Base-by-base conservation (phyloP, 2,113 vertebrate species). In the Narcine bancroftii region DNA sequence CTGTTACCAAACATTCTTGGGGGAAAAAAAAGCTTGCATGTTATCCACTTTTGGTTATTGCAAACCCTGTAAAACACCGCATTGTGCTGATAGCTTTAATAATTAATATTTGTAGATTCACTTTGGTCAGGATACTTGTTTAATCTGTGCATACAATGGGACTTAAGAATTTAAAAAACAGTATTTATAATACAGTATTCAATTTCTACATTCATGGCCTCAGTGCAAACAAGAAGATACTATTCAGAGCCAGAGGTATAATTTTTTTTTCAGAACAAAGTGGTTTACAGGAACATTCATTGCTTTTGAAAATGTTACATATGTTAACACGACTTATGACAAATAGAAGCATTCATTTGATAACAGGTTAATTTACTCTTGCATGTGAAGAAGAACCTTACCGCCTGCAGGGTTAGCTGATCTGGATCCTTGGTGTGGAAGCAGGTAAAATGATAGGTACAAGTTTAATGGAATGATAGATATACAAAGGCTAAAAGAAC, bases 351-450 rank as follows among this genome's bases (percentile, higher is more conserved):
- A 66, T 42, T 69, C 19, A 69, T 42, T 69, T 91, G 42, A 45
- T 65, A 69, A 26, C 65, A 69, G 63, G 11, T 71, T 91, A 91
- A 91, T 15, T 91, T 91, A 45, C 5, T 91, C 89, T 91, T n/a
- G 39, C 33, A 91, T 63, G 19, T 69, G 89, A 91, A 91, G 89
- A 91, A 15, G 15, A 91, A 69, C 65, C 89, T 99, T 99, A 99
- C 99, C 99, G 97, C 98, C 98, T 96, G 98, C 98, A 95, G 98
- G 98, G 96, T 99, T 99, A 96, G 99, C 99, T 96, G 99, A 99
- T 97, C 98, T 99, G 97, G 98, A 99, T 99, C 99, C 99, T 99
- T 97, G 96, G 95, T 96, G 97, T 96, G 97, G 95, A 95, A 96
- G 97, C 97, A 96, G 96, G 96, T 95, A 95, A 96, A 96, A 96